Evolutionary conservation across 2,797 vertebrate species (phyloP), one percentile per base, ranked within the genome.

Genomic region (Odontamblyopus lacepedii): DNA sequence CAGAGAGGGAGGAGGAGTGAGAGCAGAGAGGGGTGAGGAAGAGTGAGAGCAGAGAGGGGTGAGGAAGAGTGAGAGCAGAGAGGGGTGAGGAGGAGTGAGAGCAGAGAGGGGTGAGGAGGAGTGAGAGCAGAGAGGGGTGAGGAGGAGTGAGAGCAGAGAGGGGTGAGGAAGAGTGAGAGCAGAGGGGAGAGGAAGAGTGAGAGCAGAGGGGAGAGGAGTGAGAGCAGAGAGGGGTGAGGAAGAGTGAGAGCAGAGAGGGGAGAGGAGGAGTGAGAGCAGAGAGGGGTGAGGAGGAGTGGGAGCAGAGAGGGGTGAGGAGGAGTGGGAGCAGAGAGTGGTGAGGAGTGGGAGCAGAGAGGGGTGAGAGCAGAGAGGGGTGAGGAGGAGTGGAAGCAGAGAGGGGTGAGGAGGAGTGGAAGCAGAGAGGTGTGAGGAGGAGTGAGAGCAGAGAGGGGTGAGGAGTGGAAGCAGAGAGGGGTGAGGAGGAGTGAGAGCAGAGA

Each of bases 101-200:
- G 32, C 32, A 6, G 32, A 35, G 6, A 41, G 56, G 76, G 0
- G 32, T 6, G 6, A 41, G 56, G 76, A 80, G 32, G 32, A 15
- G 62, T 53, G 55, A 19, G 35, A 38, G 35, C 1, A 38, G 7
- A 23, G 70, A 65, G 73, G 63, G 44, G 27, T 56, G 77, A 80
- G 77, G 72, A 56, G 63, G 35, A 38, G 7, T 6, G 35, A 6
- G 7, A 23, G 23, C 23, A 23, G 32, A 35, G 32, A 41, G 53
- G 76, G 0, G 32, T 6, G 32, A 41, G 53, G 76, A 80, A 29
- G 32, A 15, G 62, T 53, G 55, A 19, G 35, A 38, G 41, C 41
- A 30, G 41, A 65, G 73, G 62, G 50, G 30, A 59, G 77, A 80
- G 77, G 71, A 56, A 72, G 78, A 32, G 80, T 69, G 73, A 76